phyloP scores from a whole-genome alignment of 2,113 vertebrate genomes.

The Oenanthe oenanthe region DNA sequence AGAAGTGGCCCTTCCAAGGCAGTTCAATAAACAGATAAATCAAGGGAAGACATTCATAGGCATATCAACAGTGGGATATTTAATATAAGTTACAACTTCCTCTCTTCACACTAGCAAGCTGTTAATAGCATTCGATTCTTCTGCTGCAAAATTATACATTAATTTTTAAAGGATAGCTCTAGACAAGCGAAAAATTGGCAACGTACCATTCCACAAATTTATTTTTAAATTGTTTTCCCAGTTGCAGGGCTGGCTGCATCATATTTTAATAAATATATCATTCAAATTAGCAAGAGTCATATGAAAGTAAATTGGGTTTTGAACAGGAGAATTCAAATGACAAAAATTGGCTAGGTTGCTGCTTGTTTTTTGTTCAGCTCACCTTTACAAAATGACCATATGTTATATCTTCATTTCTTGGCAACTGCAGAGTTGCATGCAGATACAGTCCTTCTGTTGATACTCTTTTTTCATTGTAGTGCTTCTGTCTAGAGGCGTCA shows the following conservation, averaged over 20 bases:
- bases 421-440: conserved; percentile 44
- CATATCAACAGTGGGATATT: conserved; percentile 64
- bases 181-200: conserved; percentile 64
- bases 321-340: conserved; percentile 61
- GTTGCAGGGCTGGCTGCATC: conserved; percentile 11
- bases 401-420: conserved; percentile 64
- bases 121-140: conserved; percentile 67
- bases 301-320: conserved; percentile 41
- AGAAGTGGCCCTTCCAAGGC: conserved; percentile 44
- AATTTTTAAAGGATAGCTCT: conserved; percentile 69
- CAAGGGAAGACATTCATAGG: conserved; percentile 61
- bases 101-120: conserved; percentile 56
- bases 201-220: conserved; percentile 3
- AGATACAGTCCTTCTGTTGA: conserved; percentile 54
- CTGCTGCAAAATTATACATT: conserved; percentile 70
- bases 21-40: conserved; percentile 75
- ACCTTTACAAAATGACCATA: conserved; percentile 74
- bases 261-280: conserved; percentile 51
- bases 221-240: conserved; percentile 67
- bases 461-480: conserved; percentile 54
- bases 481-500: conserved; percentile 61
- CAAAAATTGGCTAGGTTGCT: conserved; percentile 64
- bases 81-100: conserved; percentile 65
- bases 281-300: conserved; percentile 41
- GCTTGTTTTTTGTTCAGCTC: conserved; percentile 66